A percentile compares a stretch with the other conserved stretches of the same genome.
Evolutionary conservation across 2,888 invertebrate species (phyloP).

Genomic region (Eilema caniola): DNA sequence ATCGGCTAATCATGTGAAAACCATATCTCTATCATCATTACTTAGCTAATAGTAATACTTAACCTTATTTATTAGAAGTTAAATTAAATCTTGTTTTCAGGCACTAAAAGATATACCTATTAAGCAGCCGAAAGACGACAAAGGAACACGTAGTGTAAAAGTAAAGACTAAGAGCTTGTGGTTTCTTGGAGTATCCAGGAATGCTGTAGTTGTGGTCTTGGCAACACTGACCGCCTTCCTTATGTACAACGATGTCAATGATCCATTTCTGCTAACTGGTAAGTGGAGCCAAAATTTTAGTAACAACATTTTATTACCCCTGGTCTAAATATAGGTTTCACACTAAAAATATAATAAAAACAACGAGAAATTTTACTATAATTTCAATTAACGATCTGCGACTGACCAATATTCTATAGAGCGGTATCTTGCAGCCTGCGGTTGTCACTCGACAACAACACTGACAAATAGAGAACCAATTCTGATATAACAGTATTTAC

Average conservation of each 20-base stretch:
- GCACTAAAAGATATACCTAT: slow-evolving; percentile 86
- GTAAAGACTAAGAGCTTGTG: slow-evolving; percentile 84
- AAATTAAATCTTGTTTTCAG: slow-evolving; percentile 67
- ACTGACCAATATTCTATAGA: no score
- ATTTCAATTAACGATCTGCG: no score
- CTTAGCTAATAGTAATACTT: no score
- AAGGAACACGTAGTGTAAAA: slow-evolving; percentile 61
- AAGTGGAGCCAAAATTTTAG: slow-evolving; percentile 39
- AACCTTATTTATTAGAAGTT: background rate
- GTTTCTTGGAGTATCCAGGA: slow-evolving; percentile 89
- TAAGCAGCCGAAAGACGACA: slow-evolving; percentile 66
- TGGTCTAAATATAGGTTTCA: background rate
- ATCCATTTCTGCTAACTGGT: slow-evolving; percentile 89
- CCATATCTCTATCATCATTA: no score
- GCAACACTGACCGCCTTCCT: slow-evolving; percentile 87
- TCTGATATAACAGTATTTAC: background rate
- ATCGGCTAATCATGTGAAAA: no score
- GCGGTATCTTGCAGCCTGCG: background rate
- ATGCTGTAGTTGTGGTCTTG: slow-evolving; percentile 90
- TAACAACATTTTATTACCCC: background rate
- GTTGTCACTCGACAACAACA: background rate
- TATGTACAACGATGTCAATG: slow-evolving; percentile 76
- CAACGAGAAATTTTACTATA: no score
- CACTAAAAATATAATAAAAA: no score
- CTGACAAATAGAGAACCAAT: background rate